Percentiles rank a stretch among this genome's conserved stretches.
Conservation (phyloP, 2,888 invertebrate genomes). For the Mythimna ferrago region DNA sequence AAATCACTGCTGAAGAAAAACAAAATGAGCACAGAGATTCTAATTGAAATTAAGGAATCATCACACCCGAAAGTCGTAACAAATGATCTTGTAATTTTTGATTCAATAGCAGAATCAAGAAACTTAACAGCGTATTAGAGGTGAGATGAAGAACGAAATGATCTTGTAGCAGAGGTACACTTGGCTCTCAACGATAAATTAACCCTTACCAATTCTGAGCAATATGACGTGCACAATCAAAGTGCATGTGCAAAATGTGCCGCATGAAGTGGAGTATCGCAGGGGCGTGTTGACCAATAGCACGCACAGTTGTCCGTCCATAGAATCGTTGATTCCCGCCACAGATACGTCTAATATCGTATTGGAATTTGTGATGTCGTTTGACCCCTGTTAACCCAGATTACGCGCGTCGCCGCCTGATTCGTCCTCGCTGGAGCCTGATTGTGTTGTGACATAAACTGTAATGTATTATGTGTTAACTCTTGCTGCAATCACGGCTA, state of each 20-base stretch:
- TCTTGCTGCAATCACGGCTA: constrained; percentile 90
- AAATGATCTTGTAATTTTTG: constrained; percentile 37
- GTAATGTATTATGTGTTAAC: constrained; percentile 91
- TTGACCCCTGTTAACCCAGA: constrained; percentile 95
- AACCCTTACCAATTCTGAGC: constrained; percentile 59
- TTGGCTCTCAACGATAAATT: constrained; percentile 52
- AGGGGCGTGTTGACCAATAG: constrained; percentile 69
- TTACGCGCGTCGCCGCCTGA: constrained; percentile 91
- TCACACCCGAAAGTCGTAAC: constrained; percentile 34
- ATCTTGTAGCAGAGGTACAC: constrained; percentile 40
- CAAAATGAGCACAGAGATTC: constrained; percentile 55
- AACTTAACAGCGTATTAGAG: constrained; percentile 20
- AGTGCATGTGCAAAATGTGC: constrained; percentile 66
- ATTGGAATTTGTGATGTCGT: constrained; percentile 93
- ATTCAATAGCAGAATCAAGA: constrained; percentile 28
- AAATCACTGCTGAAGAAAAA: constrained; percentile 62
- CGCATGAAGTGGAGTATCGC: constrained; percentile 52
- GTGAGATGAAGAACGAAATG: constrained; percentile 52
- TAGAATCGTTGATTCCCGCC: constrained; percentile 89
- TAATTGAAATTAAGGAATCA: constrained; percentile 61
- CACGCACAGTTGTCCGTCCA: constrained; percentile 78
- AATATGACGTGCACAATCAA: constrained; percentile 63
- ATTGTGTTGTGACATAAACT: constrained; percentile 91
- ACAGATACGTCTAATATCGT: constrained; percentile 91
- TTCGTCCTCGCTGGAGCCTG: constrained; percentile 89